Evolutionary conservation across 1,140 invertebrate species (phyloP).

Genomic region (Dysdera silvatica): DNA sequence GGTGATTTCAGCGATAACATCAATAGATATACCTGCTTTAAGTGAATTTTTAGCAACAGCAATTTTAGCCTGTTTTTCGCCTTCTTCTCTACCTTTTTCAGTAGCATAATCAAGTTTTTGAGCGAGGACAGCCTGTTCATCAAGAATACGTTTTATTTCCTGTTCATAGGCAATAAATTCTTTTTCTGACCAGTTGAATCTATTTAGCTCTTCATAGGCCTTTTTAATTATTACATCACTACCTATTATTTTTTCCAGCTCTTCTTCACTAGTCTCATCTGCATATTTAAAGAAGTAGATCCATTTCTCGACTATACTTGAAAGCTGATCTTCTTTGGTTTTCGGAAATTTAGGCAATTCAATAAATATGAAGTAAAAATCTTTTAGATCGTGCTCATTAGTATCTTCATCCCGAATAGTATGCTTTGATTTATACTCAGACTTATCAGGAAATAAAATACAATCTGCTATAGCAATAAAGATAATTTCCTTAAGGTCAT

Average conservation of each 20-base stretch:
- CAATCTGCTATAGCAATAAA: not conserved
- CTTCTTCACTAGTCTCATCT: conserved; percentile 1
- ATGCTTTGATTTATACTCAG: conserved; percentile 9
- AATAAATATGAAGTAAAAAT: conserved; percentile 4
- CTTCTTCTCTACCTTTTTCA: conserved; percentile 1
- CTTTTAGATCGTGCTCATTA: conserved; percentile 6
- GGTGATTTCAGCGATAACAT: not conserved
- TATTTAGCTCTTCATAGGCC: not conserved
- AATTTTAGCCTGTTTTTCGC: conserved; percentile 7
- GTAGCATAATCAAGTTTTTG: not conserved
- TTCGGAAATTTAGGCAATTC: conserved; percentile 7
- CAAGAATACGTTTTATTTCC: no score
- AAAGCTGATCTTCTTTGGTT: conserved; percentile 2
- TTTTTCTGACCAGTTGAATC: no score
- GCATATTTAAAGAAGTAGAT: conserved; percentile 1
- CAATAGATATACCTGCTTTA: not conserved
- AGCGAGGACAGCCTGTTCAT: no score
- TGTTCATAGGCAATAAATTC: no score
- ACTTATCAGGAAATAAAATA: conserved; percentile 2
- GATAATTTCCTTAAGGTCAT: conserved; percentile 10
- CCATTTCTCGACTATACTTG: conserved; percentile 7
- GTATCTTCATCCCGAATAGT: conserved; percentile 5
- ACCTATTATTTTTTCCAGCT: not conserved
- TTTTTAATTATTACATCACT: not conserved
- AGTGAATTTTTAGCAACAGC: conserved; percentile 8